A percentile compares a stretch with the other conserved stretches of the same genome.
Conservation (phyloP, 1,140 invertebrate genomes). For the Bicyclus anynana region DNA sequence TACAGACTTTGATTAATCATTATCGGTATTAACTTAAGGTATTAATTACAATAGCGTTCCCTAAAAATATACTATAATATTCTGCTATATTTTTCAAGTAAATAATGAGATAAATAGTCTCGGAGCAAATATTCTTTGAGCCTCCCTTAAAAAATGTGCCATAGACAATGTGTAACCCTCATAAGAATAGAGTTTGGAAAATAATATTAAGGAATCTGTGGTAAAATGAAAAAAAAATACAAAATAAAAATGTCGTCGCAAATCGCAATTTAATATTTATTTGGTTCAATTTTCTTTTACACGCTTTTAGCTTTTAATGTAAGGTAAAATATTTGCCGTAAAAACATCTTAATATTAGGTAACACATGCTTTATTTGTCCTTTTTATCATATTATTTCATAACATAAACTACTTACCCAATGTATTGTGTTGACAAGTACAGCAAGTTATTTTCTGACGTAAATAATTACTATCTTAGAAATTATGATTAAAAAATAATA, state of each 20-base stretch:
- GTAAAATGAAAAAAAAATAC: neutral
- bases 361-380: no score
- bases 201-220: no score
- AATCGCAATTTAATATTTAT: neutral
- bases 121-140: no score
- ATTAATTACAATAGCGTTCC: no score
- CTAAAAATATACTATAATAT: no score
- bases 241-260: neutral
- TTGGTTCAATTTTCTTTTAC: neutral
- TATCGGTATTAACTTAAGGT: no score
- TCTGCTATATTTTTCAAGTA: no score
- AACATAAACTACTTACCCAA: neutral
- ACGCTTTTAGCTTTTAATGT: neutral
- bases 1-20: no score
- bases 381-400: neutral
- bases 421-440: slow-evolving; percentile 8
- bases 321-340: neutral
- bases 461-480: slow-evolving; percentile 9
- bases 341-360: neutral
- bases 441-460: slow-evolving; percentile 1
- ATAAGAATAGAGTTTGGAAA: no score
- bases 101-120: no score
- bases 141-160: no score
- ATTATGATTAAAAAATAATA: slow-evolving; percentile 17
- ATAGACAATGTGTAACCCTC: no score